These are phyloP conservation scores for Polyommatus icarus DNA, from an alignment of 2,888 invertebrate genomes.

Conservation along the genomic window DNA sequence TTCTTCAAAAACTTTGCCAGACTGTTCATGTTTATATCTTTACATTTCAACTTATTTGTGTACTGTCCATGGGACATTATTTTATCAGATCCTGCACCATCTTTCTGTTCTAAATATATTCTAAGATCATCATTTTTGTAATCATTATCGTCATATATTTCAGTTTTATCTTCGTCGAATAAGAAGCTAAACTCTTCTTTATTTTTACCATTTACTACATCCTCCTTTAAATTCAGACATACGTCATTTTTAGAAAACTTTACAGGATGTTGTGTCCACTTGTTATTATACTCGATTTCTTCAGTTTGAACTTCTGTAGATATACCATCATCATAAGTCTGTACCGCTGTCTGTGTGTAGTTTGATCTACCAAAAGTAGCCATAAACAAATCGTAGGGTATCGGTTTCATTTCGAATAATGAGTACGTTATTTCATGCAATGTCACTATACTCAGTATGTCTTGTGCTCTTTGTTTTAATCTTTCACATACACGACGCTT, in stretches of 20 bases:
- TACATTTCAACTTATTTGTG: conserved; percentile 58
- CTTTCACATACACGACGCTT: conserved; percentile 56
- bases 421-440: conserved; percentile 70
- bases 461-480: conserved; percentile 62
- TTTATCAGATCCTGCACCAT: conserved; percentile 61
- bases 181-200: conserved; percentile 51
- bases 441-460: conserved; percentile 67
- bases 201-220: conserved; percentile 43
- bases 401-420: conserved; percentile 73
- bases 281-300: conserved; percentile 52
- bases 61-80: conserved; percentile 63
- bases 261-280: conserved; percentile 72
- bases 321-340: conserved; percentile 72
- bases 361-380: conserved; percentile 68
- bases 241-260: conserved; percentile 63
- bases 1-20: conserved; percentile 64
- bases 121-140: conserved; percentile 61
- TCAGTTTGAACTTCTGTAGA: conserved; percentile 68
- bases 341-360: conserved; percentile 63
- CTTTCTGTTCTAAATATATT: conserved; percentile 69
- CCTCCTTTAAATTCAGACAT: conserved; percentile 45
- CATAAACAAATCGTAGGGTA: conserved; percentile 73
- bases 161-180: conserved; percentile 41
- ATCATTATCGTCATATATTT: conserved; percentile 46
- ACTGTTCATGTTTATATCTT: conserved; percentile 51